These are phyloP conservation scores for Procambarus virginalis DNA, from an alignment of 1,140 invertebrate genomes.

Conservation along the genomic window DNA sequence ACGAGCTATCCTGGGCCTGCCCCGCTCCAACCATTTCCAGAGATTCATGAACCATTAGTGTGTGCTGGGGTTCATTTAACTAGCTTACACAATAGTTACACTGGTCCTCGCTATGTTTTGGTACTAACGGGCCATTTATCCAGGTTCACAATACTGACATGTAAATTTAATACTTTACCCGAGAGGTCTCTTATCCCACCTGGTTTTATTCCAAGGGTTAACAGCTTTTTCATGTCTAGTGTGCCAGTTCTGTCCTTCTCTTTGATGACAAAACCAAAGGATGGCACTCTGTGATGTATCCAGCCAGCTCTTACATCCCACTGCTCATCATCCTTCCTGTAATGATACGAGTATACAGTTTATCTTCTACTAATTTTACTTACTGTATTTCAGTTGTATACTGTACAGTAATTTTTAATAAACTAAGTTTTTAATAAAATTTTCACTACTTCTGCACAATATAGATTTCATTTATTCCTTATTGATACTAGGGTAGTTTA, in stretches of 20 bases:
- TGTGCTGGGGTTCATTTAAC: not conserved
- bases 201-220: conserved; percentile 72
- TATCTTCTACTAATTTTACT: not conserved
- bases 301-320: conserved; percentile 73
- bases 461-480: too few relatives aligned
- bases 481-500: too few relatives aligned
- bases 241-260: conserved; percentile 73
- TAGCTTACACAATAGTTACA: not conserved
- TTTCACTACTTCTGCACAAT: too few relatives aligned
- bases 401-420: too few relatives aligned
- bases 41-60: too few relatives aligned
- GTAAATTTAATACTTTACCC: not conserved
- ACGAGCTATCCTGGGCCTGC: too few relatives aligned
- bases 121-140: too few relatives aligned
- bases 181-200: conserved; percentile 66
- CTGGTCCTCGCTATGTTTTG: too few relatives aligned
- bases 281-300: conserved; percentile 74
- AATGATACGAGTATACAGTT: not conserved
- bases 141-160: too few relatives aligned
- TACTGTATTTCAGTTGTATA: too few relatives aligned
- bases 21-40: too few relatives aligned
- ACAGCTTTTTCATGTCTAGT: conserved; percentile 73
- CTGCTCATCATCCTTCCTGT: conserved; percentile 70
- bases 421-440: too few relatives aligned
- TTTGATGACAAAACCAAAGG: conserved; percentile 75